Evolutionary conservation across 2,888 invertebrate genomes (phyloP).

Genomic region (Folsomia candida): DNA sequence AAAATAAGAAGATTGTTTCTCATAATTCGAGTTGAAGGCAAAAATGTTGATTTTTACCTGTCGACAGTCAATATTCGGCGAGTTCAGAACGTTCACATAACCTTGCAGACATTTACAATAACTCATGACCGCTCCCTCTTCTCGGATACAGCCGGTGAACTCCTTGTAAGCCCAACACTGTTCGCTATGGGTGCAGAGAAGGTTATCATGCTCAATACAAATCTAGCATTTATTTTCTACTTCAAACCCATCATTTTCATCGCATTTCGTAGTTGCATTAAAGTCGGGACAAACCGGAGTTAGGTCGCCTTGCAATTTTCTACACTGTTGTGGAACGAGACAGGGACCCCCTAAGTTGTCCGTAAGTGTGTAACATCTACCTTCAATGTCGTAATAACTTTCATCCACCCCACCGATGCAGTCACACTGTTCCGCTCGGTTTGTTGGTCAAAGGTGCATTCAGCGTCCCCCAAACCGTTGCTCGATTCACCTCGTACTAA

Average conservation of each 20-base stretch:
- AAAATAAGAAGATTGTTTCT: too few species aligned
- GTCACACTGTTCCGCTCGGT: not conserved
- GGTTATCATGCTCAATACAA: not conserved
- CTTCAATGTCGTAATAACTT: not conserved
- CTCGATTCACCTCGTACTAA: not conserved
- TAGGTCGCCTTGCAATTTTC: not conserved
- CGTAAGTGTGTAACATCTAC: not conserved
- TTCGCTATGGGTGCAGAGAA: not conserved
- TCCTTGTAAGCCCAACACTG: not conserved
- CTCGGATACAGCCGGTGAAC: not conserved
- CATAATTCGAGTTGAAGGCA: too few species aligned
- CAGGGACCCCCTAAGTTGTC: slow-evolving; percentile 10
- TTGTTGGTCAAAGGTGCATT: not conserved
- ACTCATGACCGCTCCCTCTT: not conserved
- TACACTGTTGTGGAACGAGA: slow-evolving; percentile 12
- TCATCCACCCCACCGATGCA: not conserved
- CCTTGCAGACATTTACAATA: not conserved
- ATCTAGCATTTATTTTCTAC: slow-evolving; percentile 17
- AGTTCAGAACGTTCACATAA: not conserved
- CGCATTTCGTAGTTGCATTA: slow-evolving; percentile 16
- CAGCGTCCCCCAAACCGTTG: not conserved
- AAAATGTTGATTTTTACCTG: not conserved
- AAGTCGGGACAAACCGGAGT: too few species aligned
- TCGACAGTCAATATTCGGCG: not conserved
- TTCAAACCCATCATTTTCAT: not conserved